Evolutionary conservation across 1,140 invertebrate species (phyloP).

Genomic region (Musca vetustissima): DNA sequence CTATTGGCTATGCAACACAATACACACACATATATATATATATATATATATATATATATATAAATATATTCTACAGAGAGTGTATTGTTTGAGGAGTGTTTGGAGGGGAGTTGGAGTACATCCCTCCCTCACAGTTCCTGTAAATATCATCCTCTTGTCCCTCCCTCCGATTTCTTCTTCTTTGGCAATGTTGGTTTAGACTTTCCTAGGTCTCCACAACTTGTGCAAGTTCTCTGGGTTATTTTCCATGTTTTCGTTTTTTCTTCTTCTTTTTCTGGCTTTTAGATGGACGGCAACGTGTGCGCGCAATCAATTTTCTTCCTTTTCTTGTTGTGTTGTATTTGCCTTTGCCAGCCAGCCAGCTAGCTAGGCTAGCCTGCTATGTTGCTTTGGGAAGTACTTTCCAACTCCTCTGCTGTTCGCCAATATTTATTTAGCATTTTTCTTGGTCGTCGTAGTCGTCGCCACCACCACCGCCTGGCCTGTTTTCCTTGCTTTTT

Average conservation of each 20-base stretch:
- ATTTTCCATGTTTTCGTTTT: no score
- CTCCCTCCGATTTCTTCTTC: no score
- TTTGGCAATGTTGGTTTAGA: background rate
- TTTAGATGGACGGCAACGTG: background rate
- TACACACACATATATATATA: no score
- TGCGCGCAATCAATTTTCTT: slow-evolving; percentile 23
- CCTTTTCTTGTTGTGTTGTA: background rate
- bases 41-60: no score
- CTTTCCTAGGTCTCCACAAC: no score
- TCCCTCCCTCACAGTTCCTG: background rate
- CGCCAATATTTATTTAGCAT: slow-evolving; percentile 20
- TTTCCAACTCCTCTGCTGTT: background rate
- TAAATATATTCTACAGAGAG: no score
- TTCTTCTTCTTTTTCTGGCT: no score
- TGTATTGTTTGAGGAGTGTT: no score
- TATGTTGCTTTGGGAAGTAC: background rate
- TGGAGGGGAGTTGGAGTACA: no score
- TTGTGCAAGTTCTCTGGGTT: no score
- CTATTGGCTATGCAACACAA: no score
- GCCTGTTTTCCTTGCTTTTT: background rate
- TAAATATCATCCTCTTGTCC: background rate
- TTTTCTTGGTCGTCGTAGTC: background rate
- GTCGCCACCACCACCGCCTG: no score
- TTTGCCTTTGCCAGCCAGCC: background rate
- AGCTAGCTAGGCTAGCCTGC: background rate